A percentile compares a stretch with the other conserved stretches of the same genome.
Conservation (phyloP, 2,113 vertebrate genomes). For the Gyps fulvus region DNA sequence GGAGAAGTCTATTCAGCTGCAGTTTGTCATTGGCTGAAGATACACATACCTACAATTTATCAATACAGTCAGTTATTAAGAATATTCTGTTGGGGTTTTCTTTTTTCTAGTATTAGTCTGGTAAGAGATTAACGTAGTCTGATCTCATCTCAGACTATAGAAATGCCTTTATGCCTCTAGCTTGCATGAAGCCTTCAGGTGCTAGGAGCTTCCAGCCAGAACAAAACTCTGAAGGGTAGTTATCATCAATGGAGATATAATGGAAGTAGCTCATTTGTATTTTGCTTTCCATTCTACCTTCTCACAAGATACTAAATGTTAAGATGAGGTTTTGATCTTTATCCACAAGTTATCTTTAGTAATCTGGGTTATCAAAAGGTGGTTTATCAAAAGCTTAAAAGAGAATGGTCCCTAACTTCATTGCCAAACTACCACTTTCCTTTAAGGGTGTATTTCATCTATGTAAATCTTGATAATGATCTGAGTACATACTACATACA, state of each 20-base stretch:
- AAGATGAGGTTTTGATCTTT: not conserved
- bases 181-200: not conserved
- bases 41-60: not conserved
- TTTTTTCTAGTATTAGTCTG: not conserved
- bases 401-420: not conserved
- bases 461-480: not conserved
- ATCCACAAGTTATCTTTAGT: not conserved
- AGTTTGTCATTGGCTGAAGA: not conserved
- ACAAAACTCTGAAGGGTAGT: not conserved
- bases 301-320: not conserved
- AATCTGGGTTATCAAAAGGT: not conserved
- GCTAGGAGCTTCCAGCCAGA: not conserved
- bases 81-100: not conserved
- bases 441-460: not conserved
- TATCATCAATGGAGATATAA: not conserved
- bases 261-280: not conserved
- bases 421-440: not conserved
- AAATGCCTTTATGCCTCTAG: not conserved
- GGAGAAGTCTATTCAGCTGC: not conserved
- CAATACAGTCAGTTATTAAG: not conserved
- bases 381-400: not conserved
- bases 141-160: not conserved
- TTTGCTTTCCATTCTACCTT: not conserved
- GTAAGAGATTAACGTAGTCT: not conserved
- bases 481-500: not conserved